A percentile compares a stretch with the other conserved stretches of the same genome.
These are phyloP conservation scores for Bolinopsis microptera DNA, from an alignment of 37 sponge, comb jelly and placozoan genomes.

Conservation along the genomic window DNA sequence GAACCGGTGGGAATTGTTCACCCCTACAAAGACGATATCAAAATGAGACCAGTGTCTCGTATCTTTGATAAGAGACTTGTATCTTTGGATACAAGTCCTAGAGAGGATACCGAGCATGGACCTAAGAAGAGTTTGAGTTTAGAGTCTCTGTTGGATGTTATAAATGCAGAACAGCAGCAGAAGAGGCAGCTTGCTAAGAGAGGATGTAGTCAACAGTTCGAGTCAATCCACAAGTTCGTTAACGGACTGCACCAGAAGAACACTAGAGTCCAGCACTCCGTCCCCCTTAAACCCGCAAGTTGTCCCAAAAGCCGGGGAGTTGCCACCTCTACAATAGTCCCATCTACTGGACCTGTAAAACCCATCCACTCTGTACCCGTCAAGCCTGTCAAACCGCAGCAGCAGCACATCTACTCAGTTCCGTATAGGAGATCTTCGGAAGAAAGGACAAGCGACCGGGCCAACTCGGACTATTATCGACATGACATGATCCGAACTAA, in stretches of 20 bases:
- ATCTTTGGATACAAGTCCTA: neutral
- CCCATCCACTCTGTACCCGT: neutral
- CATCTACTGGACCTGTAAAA: neutral
- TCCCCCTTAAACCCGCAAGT: neutral
- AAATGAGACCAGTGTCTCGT: slow-evolving; percentile 36
- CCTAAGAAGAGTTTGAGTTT: slow-evolving; percentile 31
- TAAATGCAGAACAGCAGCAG: neutral
- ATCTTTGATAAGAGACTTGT: slow-evolving; percentile 48
- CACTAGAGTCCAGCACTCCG: neutral
- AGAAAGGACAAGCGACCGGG: neutral
- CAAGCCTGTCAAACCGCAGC: neutral
- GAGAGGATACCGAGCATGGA: neutral
- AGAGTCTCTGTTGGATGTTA: slow-evolving; percentile 22
- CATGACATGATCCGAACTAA: neutral
- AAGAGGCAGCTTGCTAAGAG: neutral
- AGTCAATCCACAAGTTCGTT: neutral
- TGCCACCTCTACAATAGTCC: neutral
- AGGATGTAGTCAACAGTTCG: neutral
- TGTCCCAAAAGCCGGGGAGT: neutral
- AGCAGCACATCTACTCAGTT: neutral
- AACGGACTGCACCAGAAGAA: slow-evolving; percentile 16
- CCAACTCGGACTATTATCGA: neutral
- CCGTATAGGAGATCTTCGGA: neutral
- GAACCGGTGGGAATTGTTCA: slow-evolving; percentile 47
- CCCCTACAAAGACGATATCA: slow-evolving; percentile 54